Evolutionary conservation across 2,113 vertebrate species (phyloP), one percentile per base, ranked within the genome.

Genomic region (Tenrec ecaudatus): DNA sequence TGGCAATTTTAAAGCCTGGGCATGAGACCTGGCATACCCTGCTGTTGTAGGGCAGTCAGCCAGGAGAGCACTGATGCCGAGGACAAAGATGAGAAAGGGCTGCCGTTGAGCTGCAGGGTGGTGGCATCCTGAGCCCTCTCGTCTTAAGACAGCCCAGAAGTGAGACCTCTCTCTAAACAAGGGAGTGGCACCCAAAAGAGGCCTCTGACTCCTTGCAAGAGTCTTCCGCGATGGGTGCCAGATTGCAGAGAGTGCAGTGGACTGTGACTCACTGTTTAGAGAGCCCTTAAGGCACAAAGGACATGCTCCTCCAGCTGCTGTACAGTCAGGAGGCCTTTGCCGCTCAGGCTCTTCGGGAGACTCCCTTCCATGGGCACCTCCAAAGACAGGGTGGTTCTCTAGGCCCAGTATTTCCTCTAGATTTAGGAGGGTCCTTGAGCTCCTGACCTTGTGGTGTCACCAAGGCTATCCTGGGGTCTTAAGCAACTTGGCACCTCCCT

Each of bases 241-340:
- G 62, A 43, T 53, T 82, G 36, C 36, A 58, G 76, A 85, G 14
- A 29, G 62, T 38, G 11, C 23, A 29, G 25, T 25, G 10, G 12
- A 19, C 80, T 9, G 0, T 8, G 8, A 47, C 15, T 15, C 0
- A 0, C n/a, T 53, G 22, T 8, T 64, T 60, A 33, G 57, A 25
- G 31, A 40, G 33, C 57, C 9, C 60, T 57, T 36, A 19, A 5
- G 68, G 82, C 33, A 33, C 6, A 17, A 64, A 71, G 19, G n/a
- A 33, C 38, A 62, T 14, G 8, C 3, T 69, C 11, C 0, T 15
- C 12, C 57, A 57, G 66, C 2, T 29, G 23, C 40, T 31, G 25
- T 53, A 29, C 29, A 12, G 22, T 8, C 31, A 71, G 47, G 8
- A 40, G 38, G 25, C 1, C 31, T 40, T 83, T 38, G 8, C 4